These are phyloP conservation scores for Chymomyza amoena DNA, from an alignment of 2,888 invertebrate species.

Conservation along the genomic window DNA sequence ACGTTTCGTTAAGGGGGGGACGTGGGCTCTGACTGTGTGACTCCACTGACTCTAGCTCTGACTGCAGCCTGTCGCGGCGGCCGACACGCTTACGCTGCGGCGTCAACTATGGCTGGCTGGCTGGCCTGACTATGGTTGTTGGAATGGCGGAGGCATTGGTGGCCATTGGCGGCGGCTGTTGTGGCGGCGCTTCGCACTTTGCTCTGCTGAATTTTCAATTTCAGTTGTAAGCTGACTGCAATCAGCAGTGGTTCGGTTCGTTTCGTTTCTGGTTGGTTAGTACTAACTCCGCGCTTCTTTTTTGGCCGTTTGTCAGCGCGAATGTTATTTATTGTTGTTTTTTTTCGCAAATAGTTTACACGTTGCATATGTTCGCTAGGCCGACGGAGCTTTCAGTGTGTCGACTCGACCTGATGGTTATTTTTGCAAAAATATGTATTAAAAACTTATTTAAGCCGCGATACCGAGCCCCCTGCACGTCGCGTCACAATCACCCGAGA, in stretches of 20 bases:
- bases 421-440: constrained; percentile 37
- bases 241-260: constrained; percentile 76
- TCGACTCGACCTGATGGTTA: constrained; percentile 17
- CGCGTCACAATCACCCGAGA: constrained; percentile 12
- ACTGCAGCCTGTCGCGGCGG: constrained; percentile 37
- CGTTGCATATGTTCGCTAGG: constrained; percentile 7
- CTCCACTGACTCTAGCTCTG: constrained; percentile 2
- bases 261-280: constrained; percentile 18
- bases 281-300: constrained; percentile 12
- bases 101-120: constrained; percentile 30
- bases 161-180: constrained; percentile 51
- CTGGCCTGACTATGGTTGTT: constrained; percentile 13
- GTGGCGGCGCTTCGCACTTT: constrained; percentile 73
- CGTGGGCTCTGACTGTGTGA: constrained; percentile 38
- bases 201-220: constrained; percentile 77
- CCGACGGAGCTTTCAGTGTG: constrained; percentile 19
- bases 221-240: constrained; percentile 78
- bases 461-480: constrained; percentile 14
- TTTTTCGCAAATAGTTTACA: constrained; percentile 19
- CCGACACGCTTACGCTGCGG: constrained; percentile 18
- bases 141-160: constrained; percentile 30
- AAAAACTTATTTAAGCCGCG: constrained; percentile 30
- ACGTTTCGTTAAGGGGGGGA: constrained; percentile 57
- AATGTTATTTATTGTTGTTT: constrained; percentile 21
- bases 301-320: constrained; percentile 34